Evolutionary conservation across 92 coral and sea anemone genomes (phyloP).

Genomic region (Meandrina meandrites): DNA sequence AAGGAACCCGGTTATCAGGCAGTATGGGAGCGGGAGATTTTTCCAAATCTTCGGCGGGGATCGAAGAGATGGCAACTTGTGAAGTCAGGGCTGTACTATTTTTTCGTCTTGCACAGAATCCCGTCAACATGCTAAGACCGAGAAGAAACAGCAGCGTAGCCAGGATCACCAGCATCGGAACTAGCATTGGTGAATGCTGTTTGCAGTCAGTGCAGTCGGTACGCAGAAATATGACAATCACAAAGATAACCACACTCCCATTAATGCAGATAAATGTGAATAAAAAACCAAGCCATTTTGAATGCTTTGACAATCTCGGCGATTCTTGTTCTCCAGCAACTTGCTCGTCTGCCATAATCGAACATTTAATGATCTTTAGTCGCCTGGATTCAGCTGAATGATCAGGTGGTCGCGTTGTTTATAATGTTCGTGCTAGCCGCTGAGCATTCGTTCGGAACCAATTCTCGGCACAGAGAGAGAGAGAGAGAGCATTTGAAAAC

Average conservation of each 20-base stretch:
- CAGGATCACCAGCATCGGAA: neutral
- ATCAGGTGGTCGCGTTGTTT: no score
- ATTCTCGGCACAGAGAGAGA: no score
- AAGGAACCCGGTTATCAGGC: no score
- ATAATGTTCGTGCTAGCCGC: neutral
- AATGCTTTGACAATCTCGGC: neutral
- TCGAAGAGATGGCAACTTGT: constrained; percentile 56
- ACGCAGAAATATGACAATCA: neutral
- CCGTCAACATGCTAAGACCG: neutral
- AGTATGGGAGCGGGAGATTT: constrained; percentile 46
- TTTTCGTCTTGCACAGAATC: neutral
- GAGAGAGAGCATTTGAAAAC: no score
- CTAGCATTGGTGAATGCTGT: neutral
- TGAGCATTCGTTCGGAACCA: neutral
- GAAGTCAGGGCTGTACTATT: neutral
- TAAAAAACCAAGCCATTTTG: neutral
- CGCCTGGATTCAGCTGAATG: neutral
- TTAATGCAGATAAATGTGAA: neutral
- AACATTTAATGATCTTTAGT: neutral
- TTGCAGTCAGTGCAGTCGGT: neutral
- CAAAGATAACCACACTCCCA: neutral
- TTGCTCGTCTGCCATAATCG: neutral
- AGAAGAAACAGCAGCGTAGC: neutral
- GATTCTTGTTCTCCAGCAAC: neutral
- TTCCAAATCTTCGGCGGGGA: constrained; percentile 60